Evolutionary conservation across 2,113 vertebrate genomes (phyloP).

Genomic region (Callocephalon fimbriatum): DNA sequence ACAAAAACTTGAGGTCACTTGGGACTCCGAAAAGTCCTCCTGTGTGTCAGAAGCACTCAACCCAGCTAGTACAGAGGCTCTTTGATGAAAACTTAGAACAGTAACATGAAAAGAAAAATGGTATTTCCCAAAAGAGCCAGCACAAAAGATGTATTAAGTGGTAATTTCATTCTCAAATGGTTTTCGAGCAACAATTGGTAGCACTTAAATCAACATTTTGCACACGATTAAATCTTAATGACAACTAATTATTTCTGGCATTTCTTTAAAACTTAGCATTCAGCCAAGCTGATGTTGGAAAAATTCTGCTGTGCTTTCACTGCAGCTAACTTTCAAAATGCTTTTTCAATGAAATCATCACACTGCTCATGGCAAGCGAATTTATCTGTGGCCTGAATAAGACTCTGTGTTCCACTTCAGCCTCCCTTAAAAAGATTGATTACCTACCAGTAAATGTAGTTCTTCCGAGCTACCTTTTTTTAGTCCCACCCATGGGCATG

Average conservation of each 20-base stretch:
- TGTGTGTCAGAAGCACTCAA: not conserved
- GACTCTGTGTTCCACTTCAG: not conserved
- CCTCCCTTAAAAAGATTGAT: not conserved
- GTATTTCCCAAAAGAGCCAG: not conserved
- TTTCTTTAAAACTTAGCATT: constrained; percentile 33
- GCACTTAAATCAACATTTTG: constrained; percentile 40
- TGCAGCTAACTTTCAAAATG: constrained; percentile 18
- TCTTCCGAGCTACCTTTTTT: not conserved
- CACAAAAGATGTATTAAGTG: constrained; percentile 44
- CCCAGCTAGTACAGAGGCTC: not conserved
- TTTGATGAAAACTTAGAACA: not conserved
- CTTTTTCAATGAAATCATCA: constrained; percentile 40
- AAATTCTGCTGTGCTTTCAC: not conserved
- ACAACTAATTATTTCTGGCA: constrained; percentile 53
- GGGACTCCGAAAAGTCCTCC: not conserved
- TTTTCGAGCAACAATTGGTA: constrained; percentile 36
- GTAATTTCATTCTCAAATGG: constrained; percentile 34
- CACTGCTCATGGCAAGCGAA: not conserved
- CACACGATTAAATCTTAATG: constrained; percentile 52
- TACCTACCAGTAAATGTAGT: not conserved
- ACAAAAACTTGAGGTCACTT: not conserved
- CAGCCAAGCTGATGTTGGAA: constrained; percentile 27
- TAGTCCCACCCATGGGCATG: not conserved
- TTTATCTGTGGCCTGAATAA: constrained; percentile 41
- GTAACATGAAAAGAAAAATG: constrained; percentile 2